Evolutionary conservation across 1,140 invertebrate species (phyloP).

Genomic region (Myzus persicae): DNA sequence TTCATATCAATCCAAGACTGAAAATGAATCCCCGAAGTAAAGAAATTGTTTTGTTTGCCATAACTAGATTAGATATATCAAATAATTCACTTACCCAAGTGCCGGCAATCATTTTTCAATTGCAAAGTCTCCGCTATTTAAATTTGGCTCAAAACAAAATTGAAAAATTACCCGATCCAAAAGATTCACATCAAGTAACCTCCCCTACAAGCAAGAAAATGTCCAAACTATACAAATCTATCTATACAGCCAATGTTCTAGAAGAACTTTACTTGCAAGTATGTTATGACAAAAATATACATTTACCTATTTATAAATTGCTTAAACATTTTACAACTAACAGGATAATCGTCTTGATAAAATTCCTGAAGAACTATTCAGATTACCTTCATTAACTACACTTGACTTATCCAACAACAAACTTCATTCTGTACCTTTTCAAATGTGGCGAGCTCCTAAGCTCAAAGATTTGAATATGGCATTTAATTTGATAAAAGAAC

Average conservation of each 20-base stretch:
- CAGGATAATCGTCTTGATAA: slow-evolving; percentile 85
- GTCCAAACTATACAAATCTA: slow-evolving; percentile 61
- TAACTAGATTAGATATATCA: slow-evolving; percentile 94
- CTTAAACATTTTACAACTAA: not conserved
- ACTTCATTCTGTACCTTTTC: slow-evolving; percentile 82
- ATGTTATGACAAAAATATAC: slow-evolving; percentile 39
- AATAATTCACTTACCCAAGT: slow-evolving; percentile 84
- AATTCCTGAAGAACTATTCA: slow-evolving; percentile 82
- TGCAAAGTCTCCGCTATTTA: slow-evolving; percentile 80
- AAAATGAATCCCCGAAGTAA: slow-evolving; percentile 74
- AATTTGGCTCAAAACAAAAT: slow-evolving; percentile 90
- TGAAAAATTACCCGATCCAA: slow-evolving; percentile 71
- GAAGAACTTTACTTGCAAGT: slow-evolving; percentile 82
- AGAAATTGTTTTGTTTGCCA: slow-evolving; percentile 81
- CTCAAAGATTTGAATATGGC: slow-evolving; percentile 90
- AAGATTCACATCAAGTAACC: slow-evolving; percentile 63
- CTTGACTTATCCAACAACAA: slow-evolving; percentile 95
- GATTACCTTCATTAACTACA: slow-evolving; percentile 79
- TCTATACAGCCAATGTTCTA: slow-evolving; percentile 77
- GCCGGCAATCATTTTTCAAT: slow-evolving; percentile 83
- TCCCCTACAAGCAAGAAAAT: slow-evolving; percentile 59
- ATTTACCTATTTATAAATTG: not conserved
- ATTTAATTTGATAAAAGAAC: slow-evolving; percentile 85
- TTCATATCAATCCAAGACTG: slow-evolving; percentile 86
- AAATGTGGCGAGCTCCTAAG: slow-evolving; percentile 89